Evolutionary conservation across 2,888 invertebrate species (phyloP), one percentile per base, ranked within the genome.

Genomic region (Xestia xanthographa): DNA sequence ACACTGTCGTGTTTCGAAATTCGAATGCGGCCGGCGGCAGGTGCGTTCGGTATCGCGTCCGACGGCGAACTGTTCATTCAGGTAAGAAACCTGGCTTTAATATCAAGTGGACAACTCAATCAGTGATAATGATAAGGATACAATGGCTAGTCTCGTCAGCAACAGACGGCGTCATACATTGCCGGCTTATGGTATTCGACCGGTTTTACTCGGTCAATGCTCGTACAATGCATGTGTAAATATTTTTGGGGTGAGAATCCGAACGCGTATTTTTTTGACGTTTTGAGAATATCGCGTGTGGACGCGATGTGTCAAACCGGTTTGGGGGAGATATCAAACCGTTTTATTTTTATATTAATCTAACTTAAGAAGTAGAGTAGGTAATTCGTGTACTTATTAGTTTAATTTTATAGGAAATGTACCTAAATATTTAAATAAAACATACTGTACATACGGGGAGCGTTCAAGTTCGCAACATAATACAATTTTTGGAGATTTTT

Each of bases 81-180:
- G 90, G 91, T 92, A 89, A 83, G 79, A 87, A 89, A 87, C 83
- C 89, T 87, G 88, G 87, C 88, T 91, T 93, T 94, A 94, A 93
- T 93, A 95, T 94, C 92, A 93, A 93, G 93, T 95, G 94, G 91
- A 93, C 92, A 93, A 91, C 93, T 93, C 93, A 92, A 93, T 93
- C 91, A 88, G 90, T 93, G 94, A 95, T 95, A 94, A 93, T 89
- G 91, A 92, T 91, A 92, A 91, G 83, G 89, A 89, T 91, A 92
- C 91, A 92, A 91, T 87, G 90, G 79, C 73, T 72, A 84, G 86
- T 88, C 77, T 82, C 83, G 85, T 79, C 83, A 63, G 80, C 60
- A 86, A 83, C 87, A 84, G 76, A 83, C 77, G 71, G 72, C 71
- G 78, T 77, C 82, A 83, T 85, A 80, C 84, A 80, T 79, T 77